These are phyloP conservation scores for Xiphorhynchus erythropygius DNA, from an alignment of 2,797 vertebrate species.

Conservation along the genomic window DNA sequence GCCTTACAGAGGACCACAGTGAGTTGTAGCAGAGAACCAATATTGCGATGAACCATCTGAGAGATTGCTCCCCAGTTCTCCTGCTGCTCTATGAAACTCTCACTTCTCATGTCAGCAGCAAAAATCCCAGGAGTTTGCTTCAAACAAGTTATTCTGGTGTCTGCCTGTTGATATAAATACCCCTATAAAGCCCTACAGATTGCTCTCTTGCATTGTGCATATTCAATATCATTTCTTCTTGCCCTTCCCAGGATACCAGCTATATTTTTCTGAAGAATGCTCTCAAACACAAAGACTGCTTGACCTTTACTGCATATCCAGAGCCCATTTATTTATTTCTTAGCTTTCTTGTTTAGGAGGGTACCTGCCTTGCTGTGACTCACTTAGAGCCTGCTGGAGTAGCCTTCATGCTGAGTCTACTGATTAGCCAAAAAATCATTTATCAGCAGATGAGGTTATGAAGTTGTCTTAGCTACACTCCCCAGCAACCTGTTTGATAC, in stretches of 20 bases:
- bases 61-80: not conserved
- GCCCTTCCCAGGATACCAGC: not conserved
- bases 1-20: not conserved
- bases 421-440: slow-evolving; percentile 61
- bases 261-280: not conserved
- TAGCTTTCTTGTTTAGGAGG: not conserved
- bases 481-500: slow-evolving; percentile 52
- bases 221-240: not conserved
- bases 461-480: slow-evolving; percentile 53
- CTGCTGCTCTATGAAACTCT: not conserved
- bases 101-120: not conserved
- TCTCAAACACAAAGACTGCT: not conserved
- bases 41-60: not conserved
- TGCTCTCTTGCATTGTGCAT: not conserved
- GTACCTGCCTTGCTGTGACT: slow-evolving; percentile 33
- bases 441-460: slow-evolving; percentile 56
- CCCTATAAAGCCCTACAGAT: not conserved
- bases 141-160: not conserved
- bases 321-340: not conserved
- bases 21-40: not conserved
- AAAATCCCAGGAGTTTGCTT: not conserved
- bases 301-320: not conserved
- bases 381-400: not conserved
- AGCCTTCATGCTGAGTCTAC: slow-evolving; percentile 44
- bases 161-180: not conserved